Evolutionary conservation across 1,140 invertebrate species (phyloP).

Genomic region (Diabrotica virgifera): DNA sequence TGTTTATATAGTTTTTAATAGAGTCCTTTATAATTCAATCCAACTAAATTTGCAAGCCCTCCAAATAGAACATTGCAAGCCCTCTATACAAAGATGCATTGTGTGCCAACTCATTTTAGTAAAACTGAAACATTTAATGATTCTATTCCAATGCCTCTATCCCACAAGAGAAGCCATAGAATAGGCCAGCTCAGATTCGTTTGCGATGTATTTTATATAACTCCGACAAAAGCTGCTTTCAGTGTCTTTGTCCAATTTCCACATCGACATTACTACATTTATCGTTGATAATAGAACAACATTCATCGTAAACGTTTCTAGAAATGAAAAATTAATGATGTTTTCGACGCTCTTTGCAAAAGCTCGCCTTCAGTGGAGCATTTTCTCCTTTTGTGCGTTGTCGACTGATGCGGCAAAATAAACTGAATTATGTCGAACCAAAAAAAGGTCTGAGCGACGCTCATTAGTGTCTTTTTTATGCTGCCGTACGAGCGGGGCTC

Average conservation of each 20-base stretch:
- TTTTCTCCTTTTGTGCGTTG: neutral
- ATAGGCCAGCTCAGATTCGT: too few relatives aligned
- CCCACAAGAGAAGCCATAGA: too few relatives aligned
- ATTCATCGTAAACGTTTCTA: neutral
- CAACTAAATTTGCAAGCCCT: too few relatives aligned
- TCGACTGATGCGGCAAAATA: neutral
- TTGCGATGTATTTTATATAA: too few relatives aligned
- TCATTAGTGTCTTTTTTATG: constrained; percentile 1
- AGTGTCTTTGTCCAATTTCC: neutral
- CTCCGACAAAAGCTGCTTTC: neutral
- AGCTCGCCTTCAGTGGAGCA: neutral
- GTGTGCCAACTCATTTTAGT: too few relatives aligned
- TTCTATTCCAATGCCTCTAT: too few relatives aligned
- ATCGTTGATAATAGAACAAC: neutral
- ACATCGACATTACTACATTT: constrained; percentile 2
- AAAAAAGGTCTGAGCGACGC: neutral
- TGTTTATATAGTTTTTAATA: too few relatives aligned
- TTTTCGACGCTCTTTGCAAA: neutral
- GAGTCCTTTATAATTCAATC: too few relatives aligned
- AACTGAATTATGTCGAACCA: constrained; percentile 2
- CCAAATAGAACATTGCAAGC: too few relatives aligned
- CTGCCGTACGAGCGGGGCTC: neutral
- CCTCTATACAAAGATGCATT: too few relatives aligned
- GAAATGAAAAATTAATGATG: constrained; percentile 3
- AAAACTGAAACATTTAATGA: too few relatives aligned